phyloP scores from a whole-genome alignment of 2,888 invertebrate species.

The Beris morrisii region DNA sequence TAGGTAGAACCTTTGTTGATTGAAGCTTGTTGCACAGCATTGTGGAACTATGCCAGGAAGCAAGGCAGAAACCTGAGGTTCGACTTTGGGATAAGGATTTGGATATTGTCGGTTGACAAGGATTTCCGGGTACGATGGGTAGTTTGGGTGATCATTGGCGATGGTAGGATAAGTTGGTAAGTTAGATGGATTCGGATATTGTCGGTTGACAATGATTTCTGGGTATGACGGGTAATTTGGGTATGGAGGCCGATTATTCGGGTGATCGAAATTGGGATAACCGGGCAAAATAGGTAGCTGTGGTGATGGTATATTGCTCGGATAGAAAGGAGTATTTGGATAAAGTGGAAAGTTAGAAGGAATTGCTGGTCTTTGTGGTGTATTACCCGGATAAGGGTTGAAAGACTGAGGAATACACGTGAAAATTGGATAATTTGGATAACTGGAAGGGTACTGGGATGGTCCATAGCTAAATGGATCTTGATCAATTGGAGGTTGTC shows the following conservation, averaged over 20 bases:
- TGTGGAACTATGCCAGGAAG: slow-evolving; percentile 43
- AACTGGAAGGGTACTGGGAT: not conserved
- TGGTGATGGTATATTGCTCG: not conserved
- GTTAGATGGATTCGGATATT: slow-evolving; percentile 38
- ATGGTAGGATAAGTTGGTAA: not conserved
- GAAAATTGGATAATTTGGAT: not conserved
- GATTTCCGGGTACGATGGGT: not conserved
- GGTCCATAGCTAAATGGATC: not conserved
- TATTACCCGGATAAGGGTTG: not conserved
- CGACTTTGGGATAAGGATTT: slow-evolving; percentile 33
- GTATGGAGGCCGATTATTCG: not conserved
- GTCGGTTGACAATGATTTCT: not conserved
- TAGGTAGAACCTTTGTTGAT: slow-evolving; percentile 57
- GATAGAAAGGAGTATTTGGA: slow-evolving; percentile 3
- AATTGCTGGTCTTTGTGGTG: not conserved
- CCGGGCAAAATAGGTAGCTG: too few species aligned
- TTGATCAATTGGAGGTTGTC: not conserved
- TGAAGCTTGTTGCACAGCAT: slow-evolving; percentile 56
- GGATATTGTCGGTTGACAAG: slow-evolving; percentile 33
- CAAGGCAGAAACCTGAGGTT: slow-evolving; percentile 37
- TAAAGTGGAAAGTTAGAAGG: not conserved
- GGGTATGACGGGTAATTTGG: not conserved
- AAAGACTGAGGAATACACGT: too few species aligned
- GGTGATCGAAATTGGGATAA: not conserved
- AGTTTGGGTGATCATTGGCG: not conserved